phyloP scores from a whole-genome alignment of 2,113 vertebrate genomes.

The human (Homo sapiens) region DNA sequence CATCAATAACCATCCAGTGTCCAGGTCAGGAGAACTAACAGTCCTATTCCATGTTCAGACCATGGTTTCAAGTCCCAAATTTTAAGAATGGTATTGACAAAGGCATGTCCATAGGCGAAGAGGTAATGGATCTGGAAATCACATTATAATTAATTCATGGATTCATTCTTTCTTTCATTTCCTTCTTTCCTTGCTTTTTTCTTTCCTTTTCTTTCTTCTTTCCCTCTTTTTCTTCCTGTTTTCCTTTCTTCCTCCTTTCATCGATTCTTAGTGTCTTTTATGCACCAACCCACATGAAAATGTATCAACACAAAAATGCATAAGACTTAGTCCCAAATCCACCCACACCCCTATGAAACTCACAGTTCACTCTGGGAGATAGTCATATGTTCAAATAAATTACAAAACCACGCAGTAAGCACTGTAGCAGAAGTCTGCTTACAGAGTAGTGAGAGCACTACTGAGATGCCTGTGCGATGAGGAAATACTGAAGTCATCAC shows the following conservation, averaged over 20 bases:
- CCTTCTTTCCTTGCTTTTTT: background rate
- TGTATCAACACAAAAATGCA: background rate
- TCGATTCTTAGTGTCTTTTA: background rate
- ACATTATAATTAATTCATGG: background rate
- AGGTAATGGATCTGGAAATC: background rate
- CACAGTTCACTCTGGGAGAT: background rate
- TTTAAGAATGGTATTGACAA: background rate
- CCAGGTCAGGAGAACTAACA: background rate
- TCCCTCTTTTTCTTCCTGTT: background rate
- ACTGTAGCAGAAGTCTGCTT: background rate
- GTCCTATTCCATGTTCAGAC: background rate
- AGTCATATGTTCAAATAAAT: background rate
- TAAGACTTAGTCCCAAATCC: background rate
- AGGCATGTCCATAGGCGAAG: background rate
- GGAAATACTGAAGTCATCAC: background rate
- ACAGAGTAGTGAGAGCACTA: background rate
- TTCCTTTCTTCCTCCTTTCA: background rate
- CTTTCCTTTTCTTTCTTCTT: background rate
- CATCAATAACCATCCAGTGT: background rate
- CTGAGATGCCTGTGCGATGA: background rate
- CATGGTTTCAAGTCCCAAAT: background rate
- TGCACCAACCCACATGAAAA: background rate
- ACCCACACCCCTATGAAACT: background rate
- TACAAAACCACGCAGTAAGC: background rate
- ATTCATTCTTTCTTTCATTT: background rate